Conservation (phyloP, 2,113 vertebrate genomes). For the Choloepus hoffmanni region DNA sequence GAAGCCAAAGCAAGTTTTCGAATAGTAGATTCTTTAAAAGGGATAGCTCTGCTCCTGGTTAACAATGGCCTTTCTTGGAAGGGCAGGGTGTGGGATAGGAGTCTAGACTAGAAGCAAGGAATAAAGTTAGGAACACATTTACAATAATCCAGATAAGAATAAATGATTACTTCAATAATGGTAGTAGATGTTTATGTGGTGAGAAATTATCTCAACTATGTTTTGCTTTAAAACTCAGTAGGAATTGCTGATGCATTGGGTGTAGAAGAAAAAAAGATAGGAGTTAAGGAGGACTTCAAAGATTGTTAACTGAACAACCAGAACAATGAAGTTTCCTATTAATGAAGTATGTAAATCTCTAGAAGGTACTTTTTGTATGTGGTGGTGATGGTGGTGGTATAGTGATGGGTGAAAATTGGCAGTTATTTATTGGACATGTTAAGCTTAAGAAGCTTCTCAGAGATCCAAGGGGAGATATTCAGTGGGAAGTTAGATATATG, state of each 20-base stretch:
- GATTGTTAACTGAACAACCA: neutral
- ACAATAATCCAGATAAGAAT: neutral
- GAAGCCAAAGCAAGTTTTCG: neutral
- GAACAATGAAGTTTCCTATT: neutral
- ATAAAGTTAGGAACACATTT: neutral
- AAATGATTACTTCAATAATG: neutral
- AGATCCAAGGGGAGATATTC: neutral
- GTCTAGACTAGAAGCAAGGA: neutral
- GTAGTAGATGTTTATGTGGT: neutral
- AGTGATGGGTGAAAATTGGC: neutral
- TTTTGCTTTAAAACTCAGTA: neutral
- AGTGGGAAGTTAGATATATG: neutral
- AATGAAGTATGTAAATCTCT: neutral
- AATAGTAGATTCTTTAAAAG: neutral
- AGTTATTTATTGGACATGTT: neutral
- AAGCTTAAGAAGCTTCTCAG: neutral
- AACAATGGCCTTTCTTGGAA: neutral
- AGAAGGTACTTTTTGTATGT: neutral
- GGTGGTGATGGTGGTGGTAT: neutral
- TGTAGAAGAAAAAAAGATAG: neutral
- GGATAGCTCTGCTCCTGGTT: neutral
- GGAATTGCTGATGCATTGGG: neutral
- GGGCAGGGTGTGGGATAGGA: fast-evolving
- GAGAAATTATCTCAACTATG: neutral
- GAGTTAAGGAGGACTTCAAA: neutral